Percentiles rank a stretch among this genome's conserved stretches.
Evolutionary conservation across 2,888 invertebrate genomes (phyloP).

Genomic region (Petrophora chlorosata): DNA sequence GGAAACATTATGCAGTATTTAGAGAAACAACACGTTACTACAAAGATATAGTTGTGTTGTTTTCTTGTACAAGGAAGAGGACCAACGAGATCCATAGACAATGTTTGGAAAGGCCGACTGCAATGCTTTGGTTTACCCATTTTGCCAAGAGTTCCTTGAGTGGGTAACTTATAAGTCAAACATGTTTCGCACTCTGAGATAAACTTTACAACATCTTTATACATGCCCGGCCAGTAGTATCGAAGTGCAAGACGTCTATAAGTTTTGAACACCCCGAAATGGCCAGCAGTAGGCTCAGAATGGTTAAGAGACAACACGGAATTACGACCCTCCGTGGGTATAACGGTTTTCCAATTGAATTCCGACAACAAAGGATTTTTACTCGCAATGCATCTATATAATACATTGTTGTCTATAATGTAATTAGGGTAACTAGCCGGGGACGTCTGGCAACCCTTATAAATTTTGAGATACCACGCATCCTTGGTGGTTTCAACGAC

Average conservation of each 20-base stretch:
- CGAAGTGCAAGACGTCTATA: slow-evolving; percentile 29
- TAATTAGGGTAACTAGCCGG: slow-evolving; percentile 28
- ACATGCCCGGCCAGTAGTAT: slow-evolving; percentile 36
- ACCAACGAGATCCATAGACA: slow-evolving; percentile 37
- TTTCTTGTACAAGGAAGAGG: slow-evolving; percentile 29
- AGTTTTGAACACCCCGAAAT: slow-evolving; percentile 38
- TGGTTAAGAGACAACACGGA: slow-evolving; percentile 26
- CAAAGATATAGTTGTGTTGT: slow-evolving; percentile 28
- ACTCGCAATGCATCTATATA: slow-evolving; percentile 30
- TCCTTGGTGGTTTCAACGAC: no score
- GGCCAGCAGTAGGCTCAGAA: slow-evolving; percentile 31
- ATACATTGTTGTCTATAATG: slow-evolving; percentile 17
- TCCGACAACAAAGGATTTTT: slow-evolving; percentile 19
- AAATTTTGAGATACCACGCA: no score
- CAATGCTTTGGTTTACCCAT: slow-evolving; percentile 37
- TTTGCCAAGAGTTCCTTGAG: slow-evolving; percentile 22
- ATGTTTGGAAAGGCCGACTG: slow-evolving; percentile 35
- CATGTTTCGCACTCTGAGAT: slow-evolving; percentile 23
- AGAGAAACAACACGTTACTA: slow-evolving; percentile 34
- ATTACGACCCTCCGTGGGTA: slow-evolving; percentile 20
- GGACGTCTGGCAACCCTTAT: not conserved
- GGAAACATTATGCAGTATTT: slow-evolving; percentile 36
- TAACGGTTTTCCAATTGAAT: slow-evolving; percentile 28
- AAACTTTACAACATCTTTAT: slow-evolving; percentile 26
- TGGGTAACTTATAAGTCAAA: slow-evolving; percentile 4